Evolutionary conservation across 2,888 invertebrate species (phyloP).

Genomic region (Elaeidobius kamerunicus): DNA sequence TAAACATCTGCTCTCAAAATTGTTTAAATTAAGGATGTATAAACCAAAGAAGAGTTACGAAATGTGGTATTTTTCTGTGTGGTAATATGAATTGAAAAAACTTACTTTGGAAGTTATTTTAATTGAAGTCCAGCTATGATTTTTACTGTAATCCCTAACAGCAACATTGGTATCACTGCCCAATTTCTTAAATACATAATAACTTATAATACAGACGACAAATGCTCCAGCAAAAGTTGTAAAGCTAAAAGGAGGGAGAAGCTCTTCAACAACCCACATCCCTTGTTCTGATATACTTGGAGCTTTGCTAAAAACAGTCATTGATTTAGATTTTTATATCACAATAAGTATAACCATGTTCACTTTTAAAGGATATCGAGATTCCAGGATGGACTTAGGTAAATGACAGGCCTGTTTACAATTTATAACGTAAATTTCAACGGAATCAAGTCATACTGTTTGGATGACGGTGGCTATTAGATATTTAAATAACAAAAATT

Average conservation of each 20-base stretch:
- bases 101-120: constrained; percentile 50
- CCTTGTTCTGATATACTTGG: constrained; percentile 30
- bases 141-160: constrained; percentile 52
- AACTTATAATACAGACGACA: constrained; percentile 50
- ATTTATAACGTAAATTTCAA: neutral
- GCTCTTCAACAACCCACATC: constrained; percentile 42
- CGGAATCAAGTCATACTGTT: too few relatives aligned
- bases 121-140: constrained; percentile 55
- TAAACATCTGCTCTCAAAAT: too few relatives aligned
- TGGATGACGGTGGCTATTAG: too few relatives aligned
- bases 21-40: too few relatives aligned
- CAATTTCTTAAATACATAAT: constrained; percentile 50
- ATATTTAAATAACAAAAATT: neutral
- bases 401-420: neutral
- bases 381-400: neutral
- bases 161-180: constrained; percentile 50
- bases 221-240: constrained; percentile 51
- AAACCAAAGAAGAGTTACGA: too few relatives aligned
- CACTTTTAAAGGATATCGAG: constrained; percentile 3
- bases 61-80: too few relatives aligned
- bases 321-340: constrained; percentile 15
- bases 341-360: constrained; percentile 4
- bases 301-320: constrained; percentile 43
- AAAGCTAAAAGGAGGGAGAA: constrained; percentile 44
- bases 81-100: too few relatives aligned